Evolutionary conservation across 2,113 vertebrate genomes (phyloP).

Genomic region (Xiphophorus maculatus): DNA sequence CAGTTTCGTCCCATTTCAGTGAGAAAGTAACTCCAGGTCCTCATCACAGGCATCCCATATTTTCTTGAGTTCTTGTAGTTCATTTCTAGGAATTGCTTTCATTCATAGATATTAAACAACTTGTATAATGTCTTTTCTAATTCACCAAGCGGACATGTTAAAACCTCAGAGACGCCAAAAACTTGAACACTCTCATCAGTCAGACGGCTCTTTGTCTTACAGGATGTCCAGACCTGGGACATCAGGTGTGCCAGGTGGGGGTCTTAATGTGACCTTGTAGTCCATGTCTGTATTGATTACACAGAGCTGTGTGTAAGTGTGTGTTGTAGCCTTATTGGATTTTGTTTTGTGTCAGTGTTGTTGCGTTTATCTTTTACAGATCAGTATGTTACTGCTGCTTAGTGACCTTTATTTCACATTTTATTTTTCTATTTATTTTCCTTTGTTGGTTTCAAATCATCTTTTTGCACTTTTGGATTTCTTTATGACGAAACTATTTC

Average conservation of each 20-base stretch:
- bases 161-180: no score
- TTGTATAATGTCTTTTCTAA: no score
- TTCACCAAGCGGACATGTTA: no score
- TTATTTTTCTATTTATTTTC: background rate
- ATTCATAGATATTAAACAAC: no score
- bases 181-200: no score
- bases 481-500: background rate
- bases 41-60: background rate
- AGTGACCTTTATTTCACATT: background rate
- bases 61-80: background rate
- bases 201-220: background rate
- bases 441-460: background rate
- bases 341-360: conserved; percentile 8
- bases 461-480: background rate
- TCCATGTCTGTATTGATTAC: conserved; percentile 49
- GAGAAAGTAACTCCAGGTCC: background rate
- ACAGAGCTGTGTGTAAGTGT: conserved; percentile 14
- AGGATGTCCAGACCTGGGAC: background rate
- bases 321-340: conserved; percentile 4
- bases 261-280: conserved; percentile 44
- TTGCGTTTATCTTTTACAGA: background rate
- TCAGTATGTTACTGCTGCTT: background rate
- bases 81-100: no score
- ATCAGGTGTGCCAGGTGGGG: conserved; percentile 30
- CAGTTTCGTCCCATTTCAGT: background rate